Evolutionary conservation across 1,140 invertebrate genomes (phyloP).

Genomic region (Drosophila micromelanica): DNA sequence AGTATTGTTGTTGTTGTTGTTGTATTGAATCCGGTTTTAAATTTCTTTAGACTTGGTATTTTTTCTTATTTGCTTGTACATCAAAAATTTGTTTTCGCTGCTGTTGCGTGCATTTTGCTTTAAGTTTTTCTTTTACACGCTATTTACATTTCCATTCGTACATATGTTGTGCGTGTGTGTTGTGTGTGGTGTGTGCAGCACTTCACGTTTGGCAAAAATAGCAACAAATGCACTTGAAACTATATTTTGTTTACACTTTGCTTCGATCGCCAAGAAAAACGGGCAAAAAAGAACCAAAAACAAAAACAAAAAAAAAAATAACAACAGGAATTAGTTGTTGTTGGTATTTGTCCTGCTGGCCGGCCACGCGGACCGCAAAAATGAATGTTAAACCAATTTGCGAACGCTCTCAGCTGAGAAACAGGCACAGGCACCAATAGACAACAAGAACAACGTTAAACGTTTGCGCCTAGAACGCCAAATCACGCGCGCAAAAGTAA

Average conservation of each 20-base stretch:
- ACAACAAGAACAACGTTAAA: slow-evolving; percentile 3
- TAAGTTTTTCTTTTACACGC: slow-evolving; percentile 36
- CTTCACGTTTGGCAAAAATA: slow-evolving; percentile 32
- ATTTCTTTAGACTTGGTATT: slow-evolving; percentile 73
- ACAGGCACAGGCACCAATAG: background rate
- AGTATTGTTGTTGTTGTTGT: slow-evolving; percentile 48
- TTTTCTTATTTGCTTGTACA: slow-evolving; percentile 55
- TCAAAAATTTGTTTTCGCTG: slow-evolving; percentile 41
- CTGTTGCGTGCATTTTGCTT: slow-evolving; percentile 5
- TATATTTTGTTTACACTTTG: slow-evolving; percentile 18
- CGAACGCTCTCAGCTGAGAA: slow-evolving; percentile 4
- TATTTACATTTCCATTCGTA: slow-evolving; percentile 8
- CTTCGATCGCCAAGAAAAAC: slow-evolving; percentile 3
- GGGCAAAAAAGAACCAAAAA: slow-evolving; percentile 9
- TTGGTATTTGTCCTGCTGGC: slow-evolving; percentile 25
- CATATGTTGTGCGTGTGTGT: background rate
- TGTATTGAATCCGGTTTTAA: slow-evolving; percentile 74
- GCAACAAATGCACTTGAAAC: slow-evolving; percentile 40
- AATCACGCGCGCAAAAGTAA: slow-evolving; percentile 39
- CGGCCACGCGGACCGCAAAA: slow-evolving; percentile 13
- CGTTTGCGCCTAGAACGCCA: background rate
- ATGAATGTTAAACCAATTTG: background rate
- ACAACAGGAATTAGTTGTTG: slow-evolving; percentile 7
- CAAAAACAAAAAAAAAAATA: slow-evolving; percentile 21
- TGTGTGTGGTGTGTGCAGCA: slow-evolving; percentile 9